Evolutionary conservation across 2,888 invertebrate species (phyloP).

Genomic region (Chaetoderma sp.): DNA sequence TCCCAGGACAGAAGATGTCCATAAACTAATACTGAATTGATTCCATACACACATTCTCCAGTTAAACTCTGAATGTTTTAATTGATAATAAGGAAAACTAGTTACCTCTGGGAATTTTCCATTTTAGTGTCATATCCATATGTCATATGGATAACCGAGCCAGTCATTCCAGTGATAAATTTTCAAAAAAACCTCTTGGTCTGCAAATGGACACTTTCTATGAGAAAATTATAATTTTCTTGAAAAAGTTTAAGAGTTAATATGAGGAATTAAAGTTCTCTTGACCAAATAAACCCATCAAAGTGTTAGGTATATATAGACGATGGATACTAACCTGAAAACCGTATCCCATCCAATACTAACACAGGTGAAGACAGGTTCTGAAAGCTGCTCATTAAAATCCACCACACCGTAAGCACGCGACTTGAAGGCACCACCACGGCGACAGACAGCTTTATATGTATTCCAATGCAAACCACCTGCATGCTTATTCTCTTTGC

Average conservation of each 20-base stretch:
- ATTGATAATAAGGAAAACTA: not conserved
- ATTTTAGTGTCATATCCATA: too few species aligned
- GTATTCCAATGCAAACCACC: constrained; percentile 47
- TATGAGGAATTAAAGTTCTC: too few species aligned
- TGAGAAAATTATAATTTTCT: too few species aligned
- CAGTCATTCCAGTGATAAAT: too few species aligned
- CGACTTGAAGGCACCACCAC: constrained; percentile 45
- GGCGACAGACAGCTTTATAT: constrained; percentile 42
- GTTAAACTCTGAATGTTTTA: not conserved
- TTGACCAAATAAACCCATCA: too few species aligned
- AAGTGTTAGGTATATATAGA: not conserved
- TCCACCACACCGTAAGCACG: constrained; percentile 40
- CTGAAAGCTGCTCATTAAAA: constrained; percentile 49
- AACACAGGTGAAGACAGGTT: constrained; percentile 45
- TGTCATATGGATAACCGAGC: too few species aligned
- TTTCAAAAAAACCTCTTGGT: too few species aligned
- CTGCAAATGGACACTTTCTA: too few species aligned
- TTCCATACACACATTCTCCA: constrained; percentile 32
- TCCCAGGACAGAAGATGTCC: too few species aligned
- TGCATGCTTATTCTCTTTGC: constrained; percentile 33
- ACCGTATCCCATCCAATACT: constrained; percentile 47
- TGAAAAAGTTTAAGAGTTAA: too few species aligned
- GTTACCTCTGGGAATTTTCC: not conserved
- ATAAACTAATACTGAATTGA: not conserved
- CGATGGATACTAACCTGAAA: constrained; percentile 44